Percentiles rank a stretch among this genome's conserved stretches.
phyloP scores from a whole-genome alignment of 2,888 invertebrate genomes.

The Morpho achilles region DNA sequence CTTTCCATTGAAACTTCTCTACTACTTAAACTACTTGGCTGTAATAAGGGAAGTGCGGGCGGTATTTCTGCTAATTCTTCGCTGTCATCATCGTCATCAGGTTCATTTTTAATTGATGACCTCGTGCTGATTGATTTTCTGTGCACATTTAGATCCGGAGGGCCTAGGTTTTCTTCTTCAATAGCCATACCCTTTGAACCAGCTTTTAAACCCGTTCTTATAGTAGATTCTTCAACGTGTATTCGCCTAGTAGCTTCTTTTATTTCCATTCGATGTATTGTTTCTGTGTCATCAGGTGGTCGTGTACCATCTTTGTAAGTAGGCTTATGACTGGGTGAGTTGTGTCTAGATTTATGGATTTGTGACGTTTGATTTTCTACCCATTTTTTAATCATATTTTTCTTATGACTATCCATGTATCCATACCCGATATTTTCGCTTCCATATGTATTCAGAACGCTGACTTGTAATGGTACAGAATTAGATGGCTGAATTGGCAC shows the following conservation, averaged over 20 bases:
- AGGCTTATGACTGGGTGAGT: slow-evolving; percentile 68
- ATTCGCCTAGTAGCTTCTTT: slow-evolving; percentile 77
- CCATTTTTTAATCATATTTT: slow-evolving; percentile 96
- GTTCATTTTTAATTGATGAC: slow-evolving; percentile 63
- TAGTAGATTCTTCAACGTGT: slow-evolving; percentile 79
- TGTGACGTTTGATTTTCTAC: slow-evolving; percentile 94
- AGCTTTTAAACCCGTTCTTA: slow-evolving; percentile 81
- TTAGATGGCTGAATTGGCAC: slow-evolving; percentile 81
- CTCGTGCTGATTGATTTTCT: slow-evolving; percentile 48
- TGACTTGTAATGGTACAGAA: slow-evolving; percentile 58
- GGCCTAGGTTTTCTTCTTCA: slow-evolving; percentile 70
- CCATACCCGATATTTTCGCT: slow-evolving; percentile 84
- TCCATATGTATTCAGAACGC: slow-evolving; percentile 63
- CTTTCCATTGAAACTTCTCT: slow-evolving; percentile 91
- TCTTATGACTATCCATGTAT: slow-evolving; percentile 95
- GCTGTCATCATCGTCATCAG: slow-evolving; percentile 87
- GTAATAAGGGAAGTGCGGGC: slow-evolving; percentile 88
- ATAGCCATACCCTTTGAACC: slow-evolving; percentile 69
- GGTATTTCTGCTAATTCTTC: slow-evolving; percentile 89
- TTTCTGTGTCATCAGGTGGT: slow-evolving; percentile 48
- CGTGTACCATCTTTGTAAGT: slow-evolving; percentile 47
- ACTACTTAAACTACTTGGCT: slow-evolving; percentile 85
- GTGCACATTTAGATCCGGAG: slow-evolving; percentile 50
- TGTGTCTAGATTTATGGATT: slow-evolving; percentile 84
- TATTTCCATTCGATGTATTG: slow-evolving; percentile 62